Base-by-base conservation (phyloP, 2,888 invertebrate genomes). In the Drosophila leonis region DNA sequence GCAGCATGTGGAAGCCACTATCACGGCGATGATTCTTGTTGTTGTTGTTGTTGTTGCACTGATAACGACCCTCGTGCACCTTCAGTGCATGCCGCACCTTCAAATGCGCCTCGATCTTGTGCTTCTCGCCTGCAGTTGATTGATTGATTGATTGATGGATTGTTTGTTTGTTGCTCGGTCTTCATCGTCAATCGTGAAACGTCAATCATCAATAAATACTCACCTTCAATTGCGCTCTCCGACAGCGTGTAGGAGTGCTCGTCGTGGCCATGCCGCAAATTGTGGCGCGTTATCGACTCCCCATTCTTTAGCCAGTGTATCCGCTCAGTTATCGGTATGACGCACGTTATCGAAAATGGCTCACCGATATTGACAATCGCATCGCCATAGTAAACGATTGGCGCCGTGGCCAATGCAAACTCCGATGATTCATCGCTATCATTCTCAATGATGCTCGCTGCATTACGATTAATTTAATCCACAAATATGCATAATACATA, bases 71-170 rank as follows among this genome's bases (percentile, higher is more conserved):
- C 71, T 92, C 92, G 77, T 93, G 93, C 56, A 90, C 92, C 82
- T 91, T 91, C 3, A 92, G 80, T 8, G 93, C 93, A 56, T 91
- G 92, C 46, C 91, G 91, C 71, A 93, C 93, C 59, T 87, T 91
- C 31, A 93, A 81, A 65, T 91, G 91, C 56, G 93, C 93, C 86
- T 93, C 92, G 67, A 93, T 92, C 89, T 92, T 93, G 82, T 93
- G 91, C 71, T 84, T 88, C 80, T 93, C 92, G 84, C 93, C 93
- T 93, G 81, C 35, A 67, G 67, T 61, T 46, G 10, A 39, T 67
- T 13, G 18, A 41, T 65, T 35, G 56, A 31, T 61, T 39, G n/a
- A 44, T 68, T 8, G 18, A 42, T 66, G 35, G 56, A 39, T 35
- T 59, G 51, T 35, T 66, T 35, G 56, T 35, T 35, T 59, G 51